phyloP scores from a whole-genome alignment of 2,888 invertebrate species.

The Octodonta nipae region DNA sequence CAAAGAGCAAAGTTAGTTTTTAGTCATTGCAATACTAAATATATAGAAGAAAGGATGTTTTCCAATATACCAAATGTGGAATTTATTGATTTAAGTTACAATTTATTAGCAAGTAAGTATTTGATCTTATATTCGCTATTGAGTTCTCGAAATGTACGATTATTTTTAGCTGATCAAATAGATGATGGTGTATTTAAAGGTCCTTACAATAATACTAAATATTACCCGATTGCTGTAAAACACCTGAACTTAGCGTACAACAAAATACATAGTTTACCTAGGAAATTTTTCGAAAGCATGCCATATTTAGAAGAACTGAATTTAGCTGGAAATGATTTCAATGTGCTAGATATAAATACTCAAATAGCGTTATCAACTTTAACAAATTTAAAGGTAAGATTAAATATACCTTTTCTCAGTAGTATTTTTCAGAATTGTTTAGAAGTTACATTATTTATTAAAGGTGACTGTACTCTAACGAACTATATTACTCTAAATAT shows the following conservation, averaged over 20 bases:
- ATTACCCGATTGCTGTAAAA: conserved; percentile 45
- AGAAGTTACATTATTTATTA: too few relatives aligned
- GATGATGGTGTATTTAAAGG: conserved; percentile 54
- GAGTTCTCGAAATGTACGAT: neutral
- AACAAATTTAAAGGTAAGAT: conserved; percentile 42
- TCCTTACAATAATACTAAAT: conserved; percentile 41
- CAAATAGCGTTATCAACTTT: conserved; percentile 44
- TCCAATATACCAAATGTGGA: conserved; percentile 38
- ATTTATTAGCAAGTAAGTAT: conserved; percentile 42
- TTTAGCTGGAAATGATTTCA: conserved; percentile 48
- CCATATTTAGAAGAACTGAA: conserved; percentile 46
- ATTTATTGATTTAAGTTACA: conserved; percentile 46
- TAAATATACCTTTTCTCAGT: too few relatives aligned
- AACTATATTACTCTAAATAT: too few relatives aligned
- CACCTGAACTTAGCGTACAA: conserved; percentile 52
- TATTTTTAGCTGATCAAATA: conserved; percentile 43
- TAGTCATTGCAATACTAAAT: conserved; percentile 39
- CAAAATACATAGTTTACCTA: conserved; percentile 46
- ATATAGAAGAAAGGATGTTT: conserved; percentile 42
- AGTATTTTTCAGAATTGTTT: neutral
- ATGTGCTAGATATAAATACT: conserved; percentile 46
- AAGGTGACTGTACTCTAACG: too few relatives aligned
- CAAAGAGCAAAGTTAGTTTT: conserved; percentile 40
- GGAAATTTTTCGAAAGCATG: conserved; percentile 49
- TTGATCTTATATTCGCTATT: neutral